phyloP scores from a whole-genome alignment of 2,113 vertebrate species.

The Podilymbus podiceps region DNA sequence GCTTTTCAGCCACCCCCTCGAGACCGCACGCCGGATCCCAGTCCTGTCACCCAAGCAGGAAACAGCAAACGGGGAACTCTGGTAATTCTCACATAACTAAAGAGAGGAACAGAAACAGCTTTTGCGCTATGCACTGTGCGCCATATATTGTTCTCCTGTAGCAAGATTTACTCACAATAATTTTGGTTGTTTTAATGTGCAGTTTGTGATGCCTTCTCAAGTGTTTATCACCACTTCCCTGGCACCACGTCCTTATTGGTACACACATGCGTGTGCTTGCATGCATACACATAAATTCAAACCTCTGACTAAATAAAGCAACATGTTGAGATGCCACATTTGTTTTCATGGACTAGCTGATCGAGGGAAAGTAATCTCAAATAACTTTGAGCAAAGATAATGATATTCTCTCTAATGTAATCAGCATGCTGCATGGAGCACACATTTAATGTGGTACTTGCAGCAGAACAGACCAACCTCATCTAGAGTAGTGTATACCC shows the following conservation, averaged over 20 bases:
- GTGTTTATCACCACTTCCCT: neutral
- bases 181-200: neutral
- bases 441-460: neutral
- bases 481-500: neutral
- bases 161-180: neutral
- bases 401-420: neutral
- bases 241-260: fast-evolving
- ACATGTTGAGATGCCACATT: neutral
- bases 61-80: neutral
- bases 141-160: neutral
- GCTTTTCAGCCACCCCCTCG: neutral
- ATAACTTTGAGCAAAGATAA: neutral
- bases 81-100: neutral
- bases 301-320: neutral
- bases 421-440: neutral
- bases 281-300: neutral
- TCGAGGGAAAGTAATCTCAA: neutral
- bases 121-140: neutral
- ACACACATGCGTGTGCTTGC: fast-evolving
- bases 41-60: neutral
- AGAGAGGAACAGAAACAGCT: neutral
- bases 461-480: neutral
- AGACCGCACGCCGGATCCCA: neutral
- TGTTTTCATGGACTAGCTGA: neutral
- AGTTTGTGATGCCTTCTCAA: neutral